phyloP scores from a whole-genome alignment of 2,888 invertebrate species.

The Andrena marginata region DNA sequence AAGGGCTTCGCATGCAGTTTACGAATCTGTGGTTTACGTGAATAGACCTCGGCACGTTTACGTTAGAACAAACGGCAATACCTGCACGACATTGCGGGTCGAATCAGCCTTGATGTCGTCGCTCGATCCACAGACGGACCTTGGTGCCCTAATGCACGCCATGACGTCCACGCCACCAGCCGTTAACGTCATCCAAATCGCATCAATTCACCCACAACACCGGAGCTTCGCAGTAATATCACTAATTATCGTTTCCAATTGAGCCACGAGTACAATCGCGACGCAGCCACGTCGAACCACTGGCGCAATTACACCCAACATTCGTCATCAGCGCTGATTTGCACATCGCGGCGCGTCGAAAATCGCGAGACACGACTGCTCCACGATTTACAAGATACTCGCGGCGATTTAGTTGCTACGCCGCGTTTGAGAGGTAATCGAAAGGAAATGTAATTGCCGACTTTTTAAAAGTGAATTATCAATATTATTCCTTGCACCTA shows the following conservation, averaged over 20 bases:
- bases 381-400: conserved; percentile 24
- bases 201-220: conserved; percentile 43
- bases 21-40: background rate
- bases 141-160: conserved; percentile 90
- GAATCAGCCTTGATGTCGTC: conserved; percentile 89
- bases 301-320: conserved; percentile 35
- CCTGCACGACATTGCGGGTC: conserved; percentile 81
- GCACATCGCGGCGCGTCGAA: background rate
- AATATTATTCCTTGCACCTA: too few relatives aligned
- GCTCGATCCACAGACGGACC: conserved; percentile 91
- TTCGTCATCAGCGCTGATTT: conserved; percentile 22
- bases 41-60: background rate
- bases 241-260: conserved; percentile 44
- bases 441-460: background rate
- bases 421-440: background rate
- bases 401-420: background rate
- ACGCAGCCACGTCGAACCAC: conserved; percentile 17
- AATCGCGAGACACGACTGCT: conserved; percentile 6
- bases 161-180: conserved; percentile 67
- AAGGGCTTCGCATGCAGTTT: background rate
- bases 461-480: background rate
- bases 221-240: conserved; percentile 13
- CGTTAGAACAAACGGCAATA: conserved; percentile 52
- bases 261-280: conserved; percentile 12
- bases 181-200: conserved; percentile 65